These are phyloP conservation scores for Leptopilina syphax DNA, from an alignment of 2,888 invertebrate genomes.

Conservation along the genomic window DNA sequence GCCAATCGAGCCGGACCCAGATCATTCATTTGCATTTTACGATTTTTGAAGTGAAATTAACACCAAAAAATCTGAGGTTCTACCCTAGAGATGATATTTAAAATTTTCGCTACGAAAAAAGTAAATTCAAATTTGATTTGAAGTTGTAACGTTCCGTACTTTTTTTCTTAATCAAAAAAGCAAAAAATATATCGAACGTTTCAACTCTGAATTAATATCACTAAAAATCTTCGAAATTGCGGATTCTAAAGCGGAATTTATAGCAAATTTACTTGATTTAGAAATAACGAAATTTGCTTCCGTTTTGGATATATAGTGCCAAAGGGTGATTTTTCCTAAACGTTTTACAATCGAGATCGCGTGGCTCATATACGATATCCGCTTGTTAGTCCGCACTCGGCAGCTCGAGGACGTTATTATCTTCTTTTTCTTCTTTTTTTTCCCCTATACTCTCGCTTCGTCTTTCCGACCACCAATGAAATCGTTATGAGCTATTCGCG, in stretches of 20 bases:
- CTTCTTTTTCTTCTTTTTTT: background rate
- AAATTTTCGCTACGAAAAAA: no score
- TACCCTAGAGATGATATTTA: no score
- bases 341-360: slow-evolving; percentile 56
- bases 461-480: slow-evolving; percentile 31
- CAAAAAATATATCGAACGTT: no score
- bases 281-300: slow-evolving; percentile 41
- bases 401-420: slow-evolving; percentile 31
- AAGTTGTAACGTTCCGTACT: no score
- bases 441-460: slow-evolving; percentile 1
- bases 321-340: slow-evolving; percentile 47
- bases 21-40: slow-evolving; percentile 76
- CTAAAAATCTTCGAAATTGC: no score
- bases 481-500: slow-evolving; percentile 31
- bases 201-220: no score
- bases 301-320: slow-evolving; percentile 40
- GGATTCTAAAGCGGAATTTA: no score
- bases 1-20: slow-evolving; percentile 66
- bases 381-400: slow-evolving; percentile 50
- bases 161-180: no score
- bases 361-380: slow-evolving; percentile 54
- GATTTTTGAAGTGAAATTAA: slow-evolving; percentile 74
- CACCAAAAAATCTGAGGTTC: slow-evolving; percentile 47
- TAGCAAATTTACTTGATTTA: background rate
- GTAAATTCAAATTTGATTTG: no score